Evolutionary conservation across 2,888 invertebrate species (phyloP).

Genomic region (Lithophane leautieri): DNA sequence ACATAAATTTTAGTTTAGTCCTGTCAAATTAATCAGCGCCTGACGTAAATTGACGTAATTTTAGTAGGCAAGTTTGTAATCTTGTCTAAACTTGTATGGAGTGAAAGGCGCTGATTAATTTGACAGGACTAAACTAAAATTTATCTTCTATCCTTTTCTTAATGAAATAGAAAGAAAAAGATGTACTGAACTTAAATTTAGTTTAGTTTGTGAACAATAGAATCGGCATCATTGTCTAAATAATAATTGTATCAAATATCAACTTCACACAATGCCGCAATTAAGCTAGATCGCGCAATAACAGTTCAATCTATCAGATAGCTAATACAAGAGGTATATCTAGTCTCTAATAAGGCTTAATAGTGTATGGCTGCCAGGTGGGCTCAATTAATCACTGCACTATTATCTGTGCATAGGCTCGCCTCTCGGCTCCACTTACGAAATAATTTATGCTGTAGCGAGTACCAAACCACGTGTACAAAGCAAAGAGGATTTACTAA

Average conservation of each 20-base stretch:
- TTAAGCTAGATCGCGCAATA: conserved; percentile 34
- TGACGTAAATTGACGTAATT: too few relatives aligned
- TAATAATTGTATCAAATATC: conserved; percentile 15
- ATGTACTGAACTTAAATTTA: too few relatives aligned
- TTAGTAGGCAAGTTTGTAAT: too few relatives aligned
- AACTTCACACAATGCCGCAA: conserved; percentile 29
- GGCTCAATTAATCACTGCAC: conserved; percentile 67
- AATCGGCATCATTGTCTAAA: too few relatives aligned
- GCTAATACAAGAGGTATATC: conserved; percentile 21
- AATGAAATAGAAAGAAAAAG: too few relatives aligned
- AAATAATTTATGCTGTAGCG: conserved; percentile 64
- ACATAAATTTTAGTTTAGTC: too few relatives aligned
- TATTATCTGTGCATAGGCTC: conserved; percentile 59
- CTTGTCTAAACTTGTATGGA: too few relatives aligned
- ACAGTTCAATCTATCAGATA: conserved; percentile 41
- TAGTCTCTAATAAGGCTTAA: conserved; percentile 57
- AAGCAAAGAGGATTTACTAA: conserved; percentile 38
- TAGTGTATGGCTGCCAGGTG: conserved; percentile 66
- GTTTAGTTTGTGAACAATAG: too few relatives aligned
- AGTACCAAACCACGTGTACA: conserved; percentile 22
- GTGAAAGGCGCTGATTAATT: too few relatives aligned
- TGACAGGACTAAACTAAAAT: too few relatives aligned
- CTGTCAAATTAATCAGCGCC: too few relatives aligned
- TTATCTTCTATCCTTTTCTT: too few relatives aligned
- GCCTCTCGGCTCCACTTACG: conserved; percentile 46